Percentiles rank a stretch among this genome's conserved stretches.
Conservation (phyloP, 2,797 vertebrate genomes). For the Enteromius paludinosus region DNA sequence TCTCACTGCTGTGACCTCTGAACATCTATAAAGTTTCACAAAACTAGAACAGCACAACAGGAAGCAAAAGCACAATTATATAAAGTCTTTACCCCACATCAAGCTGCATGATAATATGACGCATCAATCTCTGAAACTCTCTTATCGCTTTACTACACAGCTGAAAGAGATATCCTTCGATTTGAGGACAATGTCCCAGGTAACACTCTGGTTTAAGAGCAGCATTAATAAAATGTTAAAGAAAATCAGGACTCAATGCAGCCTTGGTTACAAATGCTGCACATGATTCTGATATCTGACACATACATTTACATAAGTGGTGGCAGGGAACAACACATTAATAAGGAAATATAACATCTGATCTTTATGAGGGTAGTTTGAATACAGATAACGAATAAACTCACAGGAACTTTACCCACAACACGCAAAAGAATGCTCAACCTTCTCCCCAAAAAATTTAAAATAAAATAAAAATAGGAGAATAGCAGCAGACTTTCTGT, state of each 20-base stretch:
- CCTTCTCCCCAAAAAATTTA: too few species aligned
- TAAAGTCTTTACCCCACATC: constrained; percentile 13
- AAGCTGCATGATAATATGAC: not conserved
- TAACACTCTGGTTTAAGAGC: not conserved
- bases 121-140: not conserved
- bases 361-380: constrained; percentile 32
- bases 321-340: not conserved
- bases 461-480: not conserved
- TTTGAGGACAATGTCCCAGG: constrained; percentile 1
- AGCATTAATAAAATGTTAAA: not conserved
- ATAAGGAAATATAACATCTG: constrained; percentile 7
- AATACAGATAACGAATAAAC: constrained; percentile 15
- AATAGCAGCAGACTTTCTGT: not conserved
- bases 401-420: constrained; percentile 30
- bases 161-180: constrained; percentile 14
- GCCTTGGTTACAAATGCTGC: not conserved
- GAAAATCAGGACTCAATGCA: not conserved
- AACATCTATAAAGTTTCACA: not conserved
- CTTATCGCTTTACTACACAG: constrained; percentile 28
- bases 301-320: not conserved
- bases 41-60: not conserved
- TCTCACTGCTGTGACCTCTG: not conserved
- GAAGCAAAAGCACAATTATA: constrained; percentile 24
- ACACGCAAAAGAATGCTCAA: not conserved
- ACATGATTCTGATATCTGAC: not conserved